Percentiles rank a stretch among this genome's conserved stretches.
Evolutionary conservation across 1,140 invertebrate genomes (phyloP).

Genomic region (Apis laboriosa): DNA sequence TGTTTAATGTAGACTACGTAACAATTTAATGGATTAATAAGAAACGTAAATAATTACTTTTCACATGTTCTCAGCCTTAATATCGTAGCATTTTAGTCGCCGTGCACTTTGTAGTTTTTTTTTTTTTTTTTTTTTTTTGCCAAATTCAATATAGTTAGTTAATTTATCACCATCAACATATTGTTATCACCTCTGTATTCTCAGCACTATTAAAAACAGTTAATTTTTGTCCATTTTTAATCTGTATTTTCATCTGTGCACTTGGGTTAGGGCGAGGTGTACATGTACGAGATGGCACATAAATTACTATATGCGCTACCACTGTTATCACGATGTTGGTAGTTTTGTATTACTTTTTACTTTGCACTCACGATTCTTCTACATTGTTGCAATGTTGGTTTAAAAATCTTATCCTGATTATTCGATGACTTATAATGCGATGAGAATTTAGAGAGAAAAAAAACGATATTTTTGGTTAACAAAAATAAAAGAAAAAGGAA

Average conservation of each 20-base stretch:
- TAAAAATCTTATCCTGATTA: conserved; percentile 10
- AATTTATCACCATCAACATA: conserved; percentile 30
- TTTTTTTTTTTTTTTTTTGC: background rate
- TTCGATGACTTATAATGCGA: conserved; percentile 14
- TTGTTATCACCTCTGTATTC: conserved; percentile 11
- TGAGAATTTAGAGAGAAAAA: conserved; percentile 15
- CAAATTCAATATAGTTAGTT: background rate
- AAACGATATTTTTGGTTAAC: background rate
- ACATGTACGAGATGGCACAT: conserved; percentile 31
- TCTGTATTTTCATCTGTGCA: conserved; percentile 4
- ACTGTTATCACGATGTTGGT: conserved; percentile 3
- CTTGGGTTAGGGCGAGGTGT: conserved; percentile 16
- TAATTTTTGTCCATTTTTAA: background rate
- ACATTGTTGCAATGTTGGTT: conserved; percentile 3
- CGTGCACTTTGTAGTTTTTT: conserved; percentile 23
- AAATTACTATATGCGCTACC: conserved; percentile 21
- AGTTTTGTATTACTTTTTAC: background rate
- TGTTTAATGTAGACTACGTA: conserved; percentile 59
- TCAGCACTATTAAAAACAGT: conserved; percentile 19
- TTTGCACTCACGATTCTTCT: conserved; percentile 3
- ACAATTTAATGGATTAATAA: conserved; percentile 58
- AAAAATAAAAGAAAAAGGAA: background rate
- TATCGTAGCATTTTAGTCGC: conserved; percentile 47
- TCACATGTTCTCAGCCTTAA: conserved; percentile 54
- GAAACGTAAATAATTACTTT: conserved; percentile 58